A percentile compares a stretch with the other conserved stretches of the same genome.
phyloP scores from a whole-genome alignment of 2,888 invertebrate species.

The Polia nebulosa region DNA sequence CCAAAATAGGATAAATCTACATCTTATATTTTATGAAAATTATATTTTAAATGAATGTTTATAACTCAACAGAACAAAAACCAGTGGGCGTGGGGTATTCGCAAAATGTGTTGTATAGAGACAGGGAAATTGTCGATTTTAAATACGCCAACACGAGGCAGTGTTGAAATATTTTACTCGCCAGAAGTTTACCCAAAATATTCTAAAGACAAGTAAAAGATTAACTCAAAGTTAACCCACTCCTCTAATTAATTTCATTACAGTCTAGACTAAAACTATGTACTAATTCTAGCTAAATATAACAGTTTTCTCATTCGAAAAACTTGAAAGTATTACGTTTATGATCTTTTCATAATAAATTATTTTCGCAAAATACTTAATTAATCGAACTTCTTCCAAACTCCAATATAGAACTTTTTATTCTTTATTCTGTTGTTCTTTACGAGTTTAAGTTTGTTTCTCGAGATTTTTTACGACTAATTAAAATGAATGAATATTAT shows the following conservation, averaged over 20 bases:
- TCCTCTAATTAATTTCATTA: conserved; percentile 16
- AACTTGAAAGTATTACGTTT: conserved; percentile 19
- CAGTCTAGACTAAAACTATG: conserved; percentile 16
- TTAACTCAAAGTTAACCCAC: conserved; percentile 6
- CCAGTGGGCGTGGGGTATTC: no score
- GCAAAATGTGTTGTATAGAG: no score
- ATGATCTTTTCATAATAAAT: conserved; percentile 51
- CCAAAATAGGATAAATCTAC: no score
- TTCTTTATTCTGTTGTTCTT: conserved; percentile 59
- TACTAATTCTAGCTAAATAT: conserved; percentile 34
- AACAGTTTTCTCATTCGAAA: conserved; percentile 7
- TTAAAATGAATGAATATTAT: conserved; percentile 66
- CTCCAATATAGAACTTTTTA: conserved; percentile 58
- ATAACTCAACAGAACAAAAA: no score
- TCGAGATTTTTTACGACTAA: conserved; percentile 66
- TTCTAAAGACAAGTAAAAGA: conserved; percentile 14
- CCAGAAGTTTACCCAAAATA: no score
- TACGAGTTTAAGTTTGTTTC: conserved; percentile 61
- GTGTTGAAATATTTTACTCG: conserved; percentile 14
- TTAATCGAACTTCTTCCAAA: conserved; percentile 64
- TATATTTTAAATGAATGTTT: no score
- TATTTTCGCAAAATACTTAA: conserved; percentile 56
- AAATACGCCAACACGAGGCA: no score
- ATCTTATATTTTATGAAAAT: no score
- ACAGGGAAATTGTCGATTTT: no score